Base-by-base conservation (phyloP, 2,888 invertebrate species). In the Leptopilina drosophilae region DNA sequence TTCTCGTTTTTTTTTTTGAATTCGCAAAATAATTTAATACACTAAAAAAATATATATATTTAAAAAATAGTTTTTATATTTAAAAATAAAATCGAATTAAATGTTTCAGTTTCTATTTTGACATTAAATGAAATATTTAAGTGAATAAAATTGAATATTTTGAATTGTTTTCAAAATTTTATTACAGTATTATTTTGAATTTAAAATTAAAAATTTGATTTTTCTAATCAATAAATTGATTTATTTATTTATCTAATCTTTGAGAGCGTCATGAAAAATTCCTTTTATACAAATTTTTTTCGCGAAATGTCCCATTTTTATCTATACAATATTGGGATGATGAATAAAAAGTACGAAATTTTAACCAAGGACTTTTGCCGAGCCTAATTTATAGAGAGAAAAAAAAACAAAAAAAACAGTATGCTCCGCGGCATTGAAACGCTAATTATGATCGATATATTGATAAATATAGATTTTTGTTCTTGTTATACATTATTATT, bases 401-500 rank as follows among this genome's bases (percentile, higher is more conserved):
- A 42, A 3, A 42, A 42, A 42, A 8, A 42, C 5, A 3, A 42
- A 42, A 42, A 69, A 59, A 33, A 53, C 56, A 33, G 73, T 53
- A 59, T 73, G 73, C 73, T 73, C 73, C 73, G 73, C 33, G 56
- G 73, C 56, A 73, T 73, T 73, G 73, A 73, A 73, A 73, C 33
- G 73, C 56, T 73, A 59, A 73, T 73, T 56, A 73, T 73, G 40
- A 73, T 33, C 56, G 56, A 73, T 73, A 73, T 73, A 40, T 73
- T 56, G 73, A 56, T 73, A 73, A 73, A 73, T 73, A 73, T 73
- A 73, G 73, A 33, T 73, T 73, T 73, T 73, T 73, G 73, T 73
- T 73, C 73, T 73, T 73, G 73, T 73, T 73, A 73, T 73, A 73
- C 73, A 73, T 73, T 73, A 73, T 62, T 15, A 15, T 62, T 9